These are phyloP conservation scores for Acleris holmiana DNA, from an alignment of 2,888 invertebrate genomes.

Conservation along the genomic window DNA sequence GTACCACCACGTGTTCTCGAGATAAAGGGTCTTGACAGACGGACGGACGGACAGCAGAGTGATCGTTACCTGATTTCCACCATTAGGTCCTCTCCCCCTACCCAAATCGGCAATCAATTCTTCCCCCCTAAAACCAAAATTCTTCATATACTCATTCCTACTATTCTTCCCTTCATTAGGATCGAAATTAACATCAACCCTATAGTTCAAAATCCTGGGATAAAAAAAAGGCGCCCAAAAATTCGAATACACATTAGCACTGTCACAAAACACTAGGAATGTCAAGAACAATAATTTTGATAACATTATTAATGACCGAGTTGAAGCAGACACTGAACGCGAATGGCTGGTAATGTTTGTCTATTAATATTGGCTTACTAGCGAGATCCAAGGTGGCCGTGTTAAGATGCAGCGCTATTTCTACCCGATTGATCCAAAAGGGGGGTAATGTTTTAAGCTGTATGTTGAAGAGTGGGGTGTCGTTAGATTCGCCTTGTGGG, in stretches of 20 bases:
- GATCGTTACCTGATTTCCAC: conserved; percentile 53
- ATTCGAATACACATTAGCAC: conserved; percentile 60
- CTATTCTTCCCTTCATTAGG: conserved; percentile 54
- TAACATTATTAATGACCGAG: conserved; percentile 37
- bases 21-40: too few species aligned
- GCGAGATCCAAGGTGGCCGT: conserved; percentile 49
- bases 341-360: neutral
- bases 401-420: conserved; percentile 26
- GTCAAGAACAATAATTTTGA: conserved; percentile 44
- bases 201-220: conserved; percentile 63
- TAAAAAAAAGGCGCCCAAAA: conserved; percentile 75
- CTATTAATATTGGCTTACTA: conserved; percentile 43
- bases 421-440: too few species aligned
- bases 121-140: conserved; percentile 64
- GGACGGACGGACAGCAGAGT: too few species aligned
- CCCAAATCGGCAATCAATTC: conserved; percentile 65
- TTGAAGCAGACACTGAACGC: neutral
- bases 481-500: too few species aligned
- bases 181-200: conserved; percentile 63
- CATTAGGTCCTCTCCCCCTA: conserved; percentile 40
- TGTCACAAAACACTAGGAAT: conserved; percentile 46
- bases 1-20: too few species aligned
- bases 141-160: conserved; percentile 52
- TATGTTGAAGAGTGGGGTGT: too few species aligned
- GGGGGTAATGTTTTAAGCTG: too few species aligned